Percentiles rank a stretch among this genome's conserved stretches.
phyloP scores from a whole-genome alignment of 2,797 vertebrate genomes.

The Synanceia verrucosa region DNA sequence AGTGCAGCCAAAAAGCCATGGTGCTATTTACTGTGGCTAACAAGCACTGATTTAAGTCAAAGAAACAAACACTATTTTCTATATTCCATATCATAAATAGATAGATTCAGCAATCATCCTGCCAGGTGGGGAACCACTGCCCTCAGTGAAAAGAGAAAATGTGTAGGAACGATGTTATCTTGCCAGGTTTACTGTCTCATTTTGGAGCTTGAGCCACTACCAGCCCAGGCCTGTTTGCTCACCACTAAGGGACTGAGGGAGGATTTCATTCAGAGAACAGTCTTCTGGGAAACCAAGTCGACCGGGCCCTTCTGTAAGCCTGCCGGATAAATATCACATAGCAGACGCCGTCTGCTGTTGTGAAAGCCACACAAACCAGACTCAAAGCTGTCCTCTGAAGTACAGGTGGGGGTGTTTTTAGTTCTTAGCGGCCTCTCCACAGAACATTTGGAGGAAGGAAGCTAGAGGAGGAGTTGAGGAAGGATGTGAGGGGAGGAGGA shows the following conservation, averaged over 20 bases:
- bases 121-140: background rate
- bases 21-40: background rate
- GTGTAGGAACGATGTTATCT: constrained; percentile 5
- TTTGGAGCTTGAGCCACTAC: constrained; percentile 38
- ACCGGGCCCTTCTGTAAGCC: constrained; percentile 44
- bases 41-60: background rate
- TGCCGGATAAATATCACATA: constrained; percentile 53
- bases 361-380: constrained; percentile 49
- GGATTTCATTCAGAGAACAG: constrained; percentile 52
- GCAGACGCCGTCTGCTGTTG: constrained; percentile 36
- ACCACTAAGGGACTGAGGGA: constrained; percentile 52
- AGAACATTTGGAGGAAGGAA: constrained; percentile 46
- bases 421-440: constrained; percentile 24
- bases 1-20: background rate
- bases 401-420: constrained; percentile 33
- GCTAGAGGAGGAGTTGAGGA: constrained; percentile 44
- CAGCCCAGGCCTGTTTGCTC: constrained; percentile 54
- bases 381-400: constrained; percentile 26
- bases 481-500: constrained; percentile 26
- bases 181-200: constrained; percentile 16
- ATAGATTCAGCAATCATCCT: background rate
- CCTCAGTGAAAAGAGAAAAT: constrained; percentile 1
- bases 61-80: background rate
- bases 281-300: constrained; percentile 59
- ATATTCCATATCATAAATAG: background rate